phyloP scores from a whole-genome alignment of 2,888 invertebrate genomes.

The Phyto melanocephala region DNA sequence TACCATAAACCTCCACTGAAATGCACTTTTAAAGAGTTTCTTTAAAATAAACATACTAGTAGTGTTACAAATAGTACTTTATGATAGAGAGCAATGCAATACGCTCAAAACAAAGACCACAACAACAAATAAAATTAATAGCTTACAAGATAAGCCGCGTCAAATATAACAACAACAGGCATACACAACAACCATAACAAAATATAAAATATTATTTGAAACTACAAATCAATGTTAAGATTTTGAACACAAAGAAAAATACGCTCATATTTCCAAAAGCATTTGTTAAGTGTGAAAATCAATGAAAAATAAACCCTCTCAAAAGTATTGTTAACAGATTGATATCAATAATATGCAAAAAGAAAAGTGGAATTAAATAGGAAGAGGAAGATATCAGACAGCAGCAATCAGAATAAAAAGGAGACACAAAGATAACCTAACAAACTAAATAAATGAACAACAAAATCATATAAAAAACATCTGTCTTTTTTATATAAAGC shows the following conservation, averaged over 20 bases:
- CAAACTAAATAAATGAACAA: slow-evolving; percentile 27
- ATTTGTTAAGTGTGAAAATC: slow-evolving; percentile 65
- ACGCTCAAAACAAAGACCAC: neutral
- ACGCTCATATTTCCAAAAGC: slow-evolving; percentile 54
- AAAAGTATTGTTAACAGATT: slow-evolving; percentile 75
- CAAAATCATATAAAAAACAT: slow-evolving; percentile 36
- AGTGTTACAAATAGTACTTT: neutral
- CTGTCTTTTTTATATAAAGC: slow-evolving; percentile 38
- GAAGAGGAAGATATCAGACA: slow-evolving; percentile 26
- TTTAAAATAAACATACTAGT: too few relatives aligned
- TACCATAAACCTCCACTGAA: too few relatives aligned
- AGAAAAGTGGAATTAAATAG: neutral
- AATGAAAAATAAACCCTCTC: slow-evolving; percentile 61
- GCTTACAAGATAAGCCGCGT: slow-evolving; percentile 49
- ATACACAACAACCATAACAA: slow-evolving; percentile 2
- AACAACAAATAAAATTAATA: slow-evolving; percentile 48
- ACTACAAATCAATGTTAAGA: slow-evolving; percentile 52
- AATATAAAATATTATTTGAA: slow-evolving; percentile 18
- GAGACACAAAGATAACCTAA: slow-evolving; percentile 33
- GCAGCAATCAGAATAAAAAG: neutral
- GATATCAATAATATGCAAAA: slow-evolving; percentile 69
- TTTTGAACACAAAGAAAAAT: slow-evolving; percentile 32
- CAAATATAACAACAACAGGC: neutral
- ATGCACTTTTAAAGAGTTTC: too few relatives aligned
- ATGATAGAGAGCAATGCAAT: neutral